Evolutionary conservation across 2,113 vertebrate genomes (phyloP).

Genomic region (Pelodiscus sinensis): DNA sequence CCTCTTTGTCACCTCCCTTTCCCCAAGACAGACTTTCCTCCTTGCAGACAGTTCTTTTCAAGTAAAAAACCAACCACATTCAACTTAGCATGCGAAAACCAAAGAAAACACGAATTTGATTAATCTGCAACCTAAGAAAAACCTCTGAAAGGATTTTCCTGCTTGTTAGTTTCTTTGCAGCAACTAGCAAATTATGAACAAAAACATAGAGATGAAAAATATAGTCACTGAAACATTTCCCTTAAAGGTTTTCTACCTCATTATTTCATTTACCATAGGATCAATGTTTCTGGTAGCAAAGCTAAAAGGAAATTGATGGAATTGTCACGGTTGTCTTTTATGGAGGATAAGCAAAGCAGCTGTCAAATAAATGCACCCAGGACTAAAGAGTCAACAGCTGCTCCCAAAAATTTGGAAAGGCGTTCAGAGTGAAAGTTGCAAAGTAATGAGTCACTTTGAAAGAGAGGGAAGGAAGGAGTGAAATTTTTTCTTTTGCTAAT

Average conservation of each 20-base stretch:
- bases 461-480: not conserved
- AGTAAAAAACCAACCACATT: constrained; percentile 18
- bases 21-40: constrained; percentile 24
- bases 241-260: constrained; percentile 4
- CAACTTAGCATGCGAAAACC: constrained; percentile 32
- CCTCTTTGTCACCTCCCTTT: constrained; percentile 3
- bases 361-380: not conserved
- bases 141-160: not conserved
- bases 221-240: constrained; percentile 63
- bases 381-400: constrained; percentile 38
- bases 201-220: constrained; percentile 40
- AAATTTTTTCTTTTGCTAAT: not conserved
- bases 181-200: constrained; percentile 42
- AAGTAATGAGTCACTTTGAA: not conserved
- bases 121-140: not conserved
- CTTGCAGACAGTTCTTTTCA: not conserved
- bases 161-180: constrained; percentile 50
- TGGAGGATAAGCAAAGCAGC: constrained; percentile 34
- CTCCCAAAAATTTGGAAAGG: constrained; percentile 36
- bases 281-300: constrained; percentile 31
- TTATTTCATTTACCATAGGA: constrained; percentile 6
- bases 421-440: not conserved
- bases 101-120: not conserved
- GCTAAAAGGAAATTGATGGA: constrained; percentile 19
- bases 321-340: constrained; percentile 21